A percentile compares a stretch with the other conserved stretches of the same genome.
phyloP scores from a whole-genome alignment of 1,140 invertebrate species.

The Anastrepha ludens region DNA sequence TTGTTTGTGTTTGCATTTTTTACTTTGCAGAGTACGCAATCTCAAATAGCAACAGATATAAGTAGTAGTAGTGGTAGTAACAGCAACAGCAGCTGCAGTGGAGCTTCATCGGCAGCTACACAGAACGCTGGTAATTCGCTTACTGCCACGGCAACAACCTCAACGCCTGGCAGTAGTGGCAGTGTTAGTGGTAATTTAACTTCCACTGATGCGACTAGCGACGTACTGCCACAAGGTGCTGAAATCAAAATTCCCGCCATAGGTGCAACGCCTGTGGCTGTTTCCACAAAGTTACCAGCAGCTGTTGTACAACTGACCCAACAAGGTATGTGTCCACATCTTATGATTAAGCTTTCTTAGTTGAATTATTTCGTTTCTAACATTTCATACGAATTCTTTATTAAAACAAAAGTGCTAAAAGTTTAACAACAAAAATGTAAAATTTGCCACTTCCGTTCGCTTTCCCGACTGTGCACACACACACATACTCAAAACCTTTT shows the following conservation, averaged over 20 bases:
- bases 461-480: conserved; percentile 44
- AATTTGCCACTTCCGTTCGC: conserved; percentile 38
- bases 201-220: conserved; percentile 63
- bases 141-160: conserved; percentile 56
- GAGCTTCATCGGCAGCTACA: not conserved
- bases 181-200: conserved; percentile 54
- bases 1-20: conserved; percentile 3
- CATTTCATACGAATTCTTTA: conserved; percentile 28
- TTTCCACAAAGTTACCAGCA: conserved; percentile 79
- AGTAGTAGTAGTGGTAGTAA: conserved; percentile 27
- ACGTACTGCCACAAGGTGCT: conserved; percentile 69
- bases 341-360: conserved; percentile 5
- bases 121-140: not conserved
- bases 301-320: conserved; percentile 78
- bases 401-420: conserved; percentile 6
- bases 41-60: conserved; percentile 61
- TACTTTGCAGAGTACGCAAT: conserved; percentile 67
- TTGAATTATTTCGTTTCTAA: conserved; percentile 38
- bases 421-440: conserved; percentile 17
- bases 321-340: conserved; percentile 74
- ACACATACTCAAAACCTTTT: conserved; percentile 1
- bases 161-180: conserved; percentile 33
- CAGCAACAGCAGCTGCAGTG: conserved; percentile 38
- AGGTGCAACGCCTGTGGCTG: conserved; percentile 79
- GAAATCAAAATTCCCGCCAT: conserved; percentile 81